These are phyloP conservation scores for Scyliorhinus canicula DNA, from an alignment of 2,797 vertebrate species.

Conservation along the genomic window DNA sequence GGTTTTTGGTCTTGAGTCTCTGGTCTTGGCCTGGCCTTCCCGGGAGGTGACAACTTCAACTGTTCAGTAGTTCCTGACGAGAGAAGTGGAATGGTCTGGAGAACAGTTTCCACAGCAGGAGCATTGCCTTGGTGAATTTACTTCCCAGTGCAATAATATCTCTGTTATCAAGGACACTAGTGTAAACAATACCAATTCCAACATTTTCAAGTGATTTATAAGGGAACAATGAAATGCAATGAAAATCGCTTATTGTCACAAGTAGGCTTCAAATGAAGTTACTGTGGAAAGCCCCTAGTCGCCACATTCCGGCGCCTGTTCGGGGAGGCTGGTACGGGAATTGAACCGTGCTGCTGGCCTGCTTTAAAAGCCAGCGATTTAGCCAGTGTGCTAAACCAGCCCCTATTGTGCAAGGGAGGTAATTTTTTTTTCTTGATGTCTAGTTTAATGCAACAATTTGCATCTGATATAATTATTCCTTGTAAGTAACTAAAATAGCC, in stretches of 20 bases:
- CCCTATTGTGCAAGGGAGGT: neutral
- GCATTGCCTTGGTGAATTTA: neutral
- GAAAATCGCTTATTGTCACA: too few relatives aligned
- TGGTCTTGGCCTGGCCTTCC: neutral
- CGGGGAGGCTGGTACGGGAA: too few relatives aligned
- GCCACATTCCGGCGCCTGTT: too few relatives aligned
- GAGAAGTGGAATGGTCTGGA: neutral
- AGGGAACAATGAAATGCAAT: too few relatives aligned
- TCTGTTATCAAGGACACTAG: neutral
- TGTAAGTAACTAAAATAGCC: neutral
- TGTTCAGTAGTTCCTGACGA: neutral
- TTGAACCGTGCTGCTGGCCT: too few relatives aligned
- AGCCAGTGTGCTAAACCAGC: too few relatives aligned
- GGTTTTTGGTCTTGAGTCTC: neutral
- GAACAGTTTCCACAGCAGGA: neutral
- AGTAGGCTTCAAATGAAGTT: too few relatives aligned
- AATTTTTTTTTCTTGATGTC: neutral
- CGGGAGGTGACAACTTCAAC: neutral
- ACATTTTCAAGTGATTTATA: neutral
- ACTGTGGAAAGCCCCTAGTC: too few relatives aligned
- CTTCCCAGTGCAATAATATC: neutral
- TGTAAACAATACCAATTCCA: neutral
- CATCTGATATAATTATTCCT: neutral
- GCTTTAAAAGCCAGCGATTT: too few relatives aligned
- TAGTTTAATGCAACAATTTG: neutral